Evolutionary conservation across 2,888 invertebrate species (phyloP).

Genomic region (Pteria penguin): DNA sequence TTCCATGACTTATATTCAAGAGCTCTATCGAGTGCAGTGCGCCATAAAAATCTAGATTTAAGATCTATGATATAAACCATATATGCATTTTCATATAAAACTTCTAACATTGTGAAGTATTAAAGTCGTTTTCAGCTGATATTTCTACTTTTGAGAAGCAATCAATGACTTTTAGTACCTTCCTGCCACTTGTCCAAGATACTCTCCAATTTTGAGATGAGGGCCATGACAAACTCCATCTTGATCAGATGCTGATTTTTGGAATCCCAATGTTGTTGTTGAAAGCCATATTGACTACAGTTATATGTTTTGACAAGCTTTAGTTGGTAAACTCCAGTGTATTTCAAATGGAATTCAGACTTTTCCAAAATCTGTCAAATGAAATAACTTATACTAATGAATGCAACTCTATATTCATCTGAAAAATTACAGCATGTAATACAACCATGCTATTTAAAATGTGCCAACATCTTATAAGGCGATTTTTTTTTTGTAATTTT

Average conservation of each 20-base stretch:
- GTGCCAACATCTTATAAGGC: too few relatives aligned
- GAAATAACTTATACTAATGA: not conserved
- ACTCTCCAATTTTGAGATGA: constrained; percentile 63
- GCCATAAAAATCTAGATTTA: too few relatives aligned
- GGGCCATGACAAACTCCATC: constrained; percentile 65
- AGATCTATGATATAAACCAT: too few relatives aligned
- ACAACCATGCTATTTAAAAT: too few relatives aligned
- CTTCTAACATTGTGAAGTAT: too few relatives aligned
- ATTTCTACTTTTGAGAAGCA: not conserved
- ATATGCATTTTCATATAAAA: too few relatives aligned
- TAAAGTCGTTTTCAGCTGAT: too few relatives aligned
- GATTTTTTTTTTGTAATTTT: too few relatives aligned
- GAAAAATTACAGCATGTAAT: not conserved
- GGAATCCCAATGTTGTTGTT: not conserved
- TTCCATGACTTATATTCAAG: too few relatives aligned
- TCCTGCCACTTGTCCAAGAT: constrained; percentile 63
- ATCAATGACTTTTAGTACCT: constrained; percentile 54
- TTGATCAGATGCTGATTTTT: constrained; percentile 51
- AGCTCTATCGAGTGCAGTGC: too few relatives aligned
- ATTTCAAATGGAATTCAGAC: constrained; percentile 49
- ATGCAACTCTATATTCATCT: too few relatives aligned
- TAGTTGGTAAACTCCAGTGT: constrained; percentile 66
- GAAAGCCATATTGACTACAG: constrained; percentile 33
- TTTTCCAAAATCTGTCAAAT: constrained; percentile 49
- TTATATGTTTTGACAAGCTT: constrained; percentile 69